Conservation (phyloP, 2,888 invertebrate genomes). For the Branchellion lobata region DNA sequence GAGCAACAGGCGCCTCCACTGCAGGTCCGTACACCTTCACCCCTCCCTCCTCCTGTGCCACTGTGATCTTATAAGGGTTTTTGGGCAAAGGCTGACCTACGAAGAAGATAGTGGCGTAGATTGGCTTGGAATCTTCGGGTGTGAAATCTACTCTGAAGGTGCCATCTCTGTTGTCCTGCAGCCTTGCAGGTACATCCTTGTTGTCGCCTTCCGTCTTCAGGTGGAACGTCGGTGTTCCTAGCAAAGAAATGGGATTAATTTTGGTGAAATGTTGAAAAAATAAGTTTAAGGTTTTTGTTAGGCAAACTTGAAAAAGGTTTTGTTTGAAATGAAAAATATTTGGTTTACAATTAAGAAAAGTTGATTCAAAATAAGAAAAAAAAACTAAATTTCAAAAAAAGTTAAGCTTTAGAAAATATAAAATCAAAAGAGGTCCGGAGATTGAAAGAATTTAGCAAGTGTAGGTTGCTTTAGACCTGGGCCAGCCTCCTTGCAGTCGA, state of each 20-base stretch:
- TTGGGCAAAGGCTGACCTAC: constrained; percentile 39
- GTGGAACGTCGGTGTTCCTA: constrained; percentile 3
- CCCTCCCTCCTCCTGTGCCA: constrained; percentile 54
- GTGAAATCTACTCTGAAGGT: constrained; percentile 41
- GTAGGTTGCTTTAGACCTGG: too few species aligned
- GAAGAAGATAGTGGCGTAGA: constrained; percentile 30
- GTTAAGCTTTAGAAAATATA: too few species aligned
- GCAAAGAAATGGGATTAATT: neutral
- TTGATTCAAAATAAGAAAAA: too few species aligned
- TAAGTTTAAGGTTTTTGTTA: neutral
- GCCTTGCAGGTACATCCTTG: neutral
- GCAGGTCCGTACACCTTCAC: constrained; percentile 78
- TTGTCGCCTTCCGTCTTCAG: constrained; percentile 3
- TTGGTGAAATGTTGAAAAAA: too few species aligned
- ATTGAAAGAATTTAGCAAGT: too few species aligned
- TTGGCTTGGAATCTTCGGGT: neutral
- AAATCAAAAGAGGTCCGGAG: too few species aligned
- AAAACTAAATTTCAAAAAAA: too few species aligned
- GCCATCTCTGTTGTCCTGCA: constrained; percentile 35
- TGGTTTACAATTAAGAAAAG: neutral
- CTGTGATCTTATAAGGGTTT: constrained; percentile 60
- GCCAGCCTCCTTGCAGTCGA: constrained; percentile 78
- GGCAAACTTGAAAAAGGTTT: neutral
- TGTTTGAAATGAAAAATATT: neutral
- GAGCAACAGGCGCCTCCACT: constrained; percentile 68